phyloP scores from a whole-genome alignment of 2,113 vertebrate genomes.

The Dasyurus viverrinus region DNA sequence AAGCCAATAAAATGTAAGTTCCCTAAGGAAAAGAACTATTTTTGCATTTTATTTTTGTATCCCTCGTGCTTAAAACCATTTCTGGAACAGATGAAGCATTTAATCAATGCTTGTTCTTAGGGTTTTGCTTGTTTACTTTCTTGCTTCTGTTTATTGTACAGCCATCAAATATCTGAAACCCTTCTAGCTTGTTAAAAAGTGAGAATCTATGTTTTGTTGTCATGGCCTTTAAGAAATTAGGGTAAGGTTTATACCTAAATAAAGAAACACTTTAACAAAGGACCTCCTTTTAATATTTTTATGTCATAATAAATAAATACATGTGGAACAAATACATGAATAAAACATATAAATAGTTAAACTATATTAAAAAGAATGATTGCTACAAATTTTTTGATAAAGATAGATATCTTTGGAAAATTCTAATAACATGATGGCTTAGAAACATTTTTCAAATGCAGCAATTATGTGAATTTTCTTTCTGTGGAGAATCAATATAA shows the following conservation, averaged over 20 bases:
- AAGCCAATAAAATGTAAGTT: not conserved
- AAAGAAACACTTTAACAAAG: not conserved
- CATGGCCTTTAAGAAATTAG: not conserved
- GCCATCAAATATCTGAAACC: not conserved
- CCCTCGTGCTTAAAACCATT: not conserved
- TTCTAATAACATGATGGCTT: not conserved
- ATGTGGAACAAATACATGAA: not conserved
- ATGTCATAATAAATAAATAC: not conserved
- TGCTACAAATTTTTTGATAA: not conserved
- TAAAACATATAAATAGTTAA: not conserved
- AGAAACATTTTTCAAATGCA: not conserved
- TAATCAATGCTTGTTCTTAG: not conserved
- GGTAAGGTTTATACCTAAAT: not conserved
- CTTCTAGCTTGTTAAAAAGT: not conserved
- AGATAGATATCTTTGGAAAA: not conserved
- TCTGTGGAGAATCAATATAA: not conserved
- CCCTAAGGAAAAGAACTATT: not conserved
- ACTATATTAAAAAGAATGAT: not conserved
- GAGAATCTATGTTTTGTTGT: not conserved
- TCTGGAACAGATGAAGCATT: not conserved
- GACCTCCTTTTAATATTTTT: not conserved
- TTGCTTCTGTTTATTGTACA: not conserved
- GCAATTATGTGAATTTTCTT: conserved; percentile 9
- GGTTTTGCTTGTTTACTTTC: not conserved
- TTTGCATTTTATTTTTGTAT: not conserved